Evolutionary conservation across 2,888 invertebrate genomes (phyloP).

Genomic region (Tridacna crocea): DNA sequence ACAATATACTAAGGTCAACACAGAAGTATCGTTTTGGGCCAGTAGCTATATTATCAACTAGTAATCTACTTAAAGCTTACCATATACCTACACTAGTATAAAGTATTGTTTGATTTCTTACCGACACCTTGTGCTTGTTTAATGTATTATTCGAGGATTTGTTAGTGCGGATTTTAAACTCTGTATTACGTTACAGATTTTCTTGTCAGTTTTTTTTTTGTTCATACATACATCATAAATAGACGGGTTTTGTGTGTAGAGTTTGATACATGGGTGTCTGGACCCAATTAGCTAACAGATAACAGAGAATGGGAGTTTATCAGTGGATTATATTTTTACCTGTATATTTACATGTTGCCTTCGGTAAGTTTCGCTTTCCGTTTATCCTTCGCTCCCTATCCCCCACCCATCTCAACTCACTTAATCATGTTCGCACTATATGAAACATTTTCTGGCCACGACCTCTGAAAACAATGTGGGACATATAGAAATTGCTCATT

Average conservation of each 20-base stretch:
- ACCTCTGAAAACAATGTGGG: background rate
- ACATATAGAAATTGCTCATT: background rate
- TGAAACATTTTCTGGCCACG: background rate
- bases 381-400: too few relatives aligned
- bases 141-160: background rate
- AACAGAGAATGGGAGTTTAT: conserved; percentile 24
- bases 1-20: background rate
- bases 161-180: too few relatives aligned
- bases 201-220: too few relatives aligned
- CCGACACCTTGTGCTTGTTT: conserved; percentile 11
- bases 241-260: background rate
- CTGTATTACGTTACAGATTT: too few relatives aligned
- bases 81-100: background rate
- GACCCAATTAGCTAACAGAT: conserved; percentile 5
- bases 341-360: conserved; percentile 18
- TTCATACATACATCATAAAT: too few relatives aligned
- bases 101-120: conserved; percentile 22
- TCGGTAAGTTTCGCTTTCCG: conserved; percentile 12
- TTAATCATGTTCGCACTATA: background rate
- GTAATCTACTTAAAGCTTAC: conserved; percentile 10
- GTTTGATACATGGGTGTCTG: conserved; percentile 12
- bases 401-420: too few relatives aligned
- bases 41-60: background rate
- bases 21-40: background rate
- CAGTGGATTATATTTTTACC: conserved; percentile 24